A percentile compares a stretch with the other conserved stretches of the same genome.
Conservation (phyloP, 2,113 vertebrate species). For the Gila orcuttii region DNA sequence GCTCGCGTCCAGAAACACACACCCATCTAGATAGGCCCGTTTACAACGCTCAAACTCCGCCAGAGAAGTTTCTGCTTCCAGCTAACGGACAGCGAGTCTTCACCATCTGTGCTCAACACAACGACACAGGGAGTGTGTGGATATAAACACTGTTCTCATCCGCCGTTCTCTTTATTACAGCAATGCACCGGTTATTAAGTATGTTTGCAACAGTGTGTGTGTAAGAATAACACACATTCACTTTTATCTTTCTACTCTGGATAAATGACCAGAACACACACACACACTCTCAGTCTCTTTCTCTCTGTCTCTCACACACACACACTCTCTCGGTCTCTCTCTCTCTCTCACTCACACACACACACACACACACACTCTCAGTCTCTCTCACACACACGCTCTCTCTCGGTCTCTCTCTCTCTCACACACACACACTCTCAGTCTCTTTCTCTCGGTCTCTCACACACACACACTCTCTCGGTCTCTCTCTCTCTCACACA, state of each 20-base stretch:
- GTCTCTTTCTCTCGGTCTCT: too few relatives aligned
- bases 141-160: conserved; percentile 6
- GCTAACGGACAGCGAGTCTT: conserved; percentile 30
- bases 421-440: not conserved
- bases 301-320: too few relatives aligned
- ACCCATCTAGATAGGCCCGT: not conserved
- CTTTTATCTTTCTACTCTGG: not conserved
- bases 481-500: too few relatives aligned
- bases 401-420: too few relatives aligned
- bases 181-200: not conserved
- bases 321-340: too few relatives aligned
- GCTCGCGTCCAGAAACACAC: not conserved
- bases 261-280: not conserved
- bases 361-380: not conserved
- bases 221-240: not conserved
- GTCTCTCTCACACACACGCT: too few relatives aligned
- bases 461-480: too few relatives aligned
- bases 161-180: not conserved
- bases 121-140: not conserved
- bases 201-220: not conserved
- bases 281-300: not conserved
- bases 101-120: conserved; percentile 29
- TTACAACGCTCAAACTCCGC: not conserved
- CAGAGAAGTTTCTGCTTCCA: not conserved
- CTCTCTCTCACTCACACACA: not conserved